Base-by-base conservation (phyloP, 2,113 vertebrate species). In the Chitala chitala region DNA sequence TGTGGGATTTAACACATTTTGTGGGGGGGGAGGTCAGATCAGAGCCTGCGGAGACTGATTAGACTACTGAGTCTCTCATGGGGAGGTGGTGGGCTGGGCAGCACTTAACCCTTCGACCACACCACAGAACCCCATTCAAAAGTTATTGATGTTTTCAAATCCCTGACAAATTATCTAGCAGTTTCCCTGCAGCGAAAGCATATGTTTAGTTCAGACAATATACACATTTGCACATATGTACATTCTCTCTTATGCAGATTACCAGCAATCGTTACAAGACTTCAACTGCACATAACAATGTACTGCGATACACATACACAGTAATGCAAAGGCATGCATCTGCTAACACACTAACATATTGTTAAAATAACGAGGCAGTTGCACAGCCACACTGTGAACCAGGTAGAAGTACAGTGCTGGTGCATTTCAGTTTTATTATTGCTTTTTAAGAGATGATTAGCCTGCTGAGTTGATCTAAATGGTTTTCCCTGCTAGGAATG, bases 61-160 rank as follows among this genome's bases (percentile, higher is more conserved):
- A 38, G n/a, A 46, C 22, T 4, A 42, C 40, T 46, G 64, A 68
- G 17, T 20, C 64, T 42, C 24, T 3, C 38, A 12, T 38, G 20
- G 4, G 61, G 63, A 22, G 63, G 63, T 36, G 13, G 24, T 65
- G 63, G 40, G 26, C 48, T 51, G 48, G 42, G 38, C 64, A 48
- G 24, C 64, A 66, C 64, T 66, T 66, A 66, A 68, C 64, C 64
- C 64, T 24, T 48, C 42, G 64, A 68, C 64, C 64, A 24, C 40
- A 38, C 64, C 46, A 42, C 64, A 68, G 44, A 26, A 24, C n/a
- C 44, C 42, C 24, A 68, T 68, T 68, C 42, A 46, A 9, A 68
- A 46, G 40, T 68, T 68, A 68, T 68, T 68, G 64, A 68, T 68
- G 64, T 68, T 24, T 42, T 46, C 64, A 68, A 68, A 68, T 68